Evolutionary conservation across 2,113 vertebrate genomes (phyloP).

Genomic region (Mionectes macconnelli): DNA sequence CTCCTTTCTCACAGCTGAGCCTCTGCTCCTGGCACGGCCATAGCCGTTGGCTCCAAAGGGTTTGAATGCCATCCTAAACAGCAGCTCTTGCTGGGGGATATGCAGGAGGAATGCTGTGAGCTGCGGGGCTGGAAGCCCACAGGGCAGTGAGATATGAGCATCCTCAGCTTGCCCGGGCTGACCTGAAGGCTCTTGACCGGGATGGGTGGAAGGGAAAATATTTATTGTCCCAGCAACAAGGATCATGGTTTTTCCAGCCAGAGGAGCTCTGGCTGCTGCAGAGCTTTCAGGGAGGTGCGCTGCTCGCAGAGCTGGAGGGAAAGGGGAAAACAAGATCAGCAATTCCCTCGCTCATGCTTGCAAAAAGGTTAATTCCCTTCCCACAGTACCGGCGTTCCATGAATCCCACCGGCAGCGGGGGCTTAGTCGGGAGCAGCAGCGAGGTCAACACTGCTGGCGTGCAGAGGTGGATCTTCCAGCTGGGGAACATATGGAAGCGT

Average conservation of each 20-base stretch:
- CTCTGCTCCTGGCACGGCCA: not conserved
- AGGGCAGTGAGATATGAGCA: accelerated
- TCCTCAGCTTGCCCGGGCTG: not conserved
- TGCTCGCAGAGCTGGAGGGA: not conserved
- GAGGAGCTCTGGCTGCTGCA: not conserved
- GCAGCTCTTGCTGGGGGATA: not conserved
- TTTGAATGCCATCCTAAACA: not conserved
- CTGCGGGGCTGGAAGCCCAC: not conserved
- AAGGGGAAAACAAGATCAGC: not conserved
- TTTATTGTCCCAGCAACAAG: not conserved
- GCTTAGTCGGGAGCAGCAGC: not conserved
- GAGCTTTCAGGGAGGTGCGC: not conserved
- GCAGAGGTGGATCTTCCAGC: not conserved
- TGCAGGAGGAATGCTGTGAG: not conserved
- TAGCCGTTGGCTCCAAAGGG: not conserved
- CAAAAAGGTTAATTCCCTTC: not conserved
- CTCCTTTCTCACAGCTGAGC: not conserved
- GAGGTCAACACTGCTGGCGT: not conserved
- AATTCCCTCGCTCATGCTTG: not conserved
- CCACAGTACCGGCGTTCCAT: not conserved
- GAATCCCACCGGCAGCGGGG: not conserved
- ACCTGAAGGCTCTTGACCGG: not conserved
- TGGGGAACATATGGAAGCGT: not conserved
- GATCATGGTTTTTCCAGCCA: not conserved
- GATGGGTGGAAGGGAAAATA: not conserved